Base-by-base conservation (phyloP, 2,888 invertebrate genomes). In the Apeira syringaria region DNA sequence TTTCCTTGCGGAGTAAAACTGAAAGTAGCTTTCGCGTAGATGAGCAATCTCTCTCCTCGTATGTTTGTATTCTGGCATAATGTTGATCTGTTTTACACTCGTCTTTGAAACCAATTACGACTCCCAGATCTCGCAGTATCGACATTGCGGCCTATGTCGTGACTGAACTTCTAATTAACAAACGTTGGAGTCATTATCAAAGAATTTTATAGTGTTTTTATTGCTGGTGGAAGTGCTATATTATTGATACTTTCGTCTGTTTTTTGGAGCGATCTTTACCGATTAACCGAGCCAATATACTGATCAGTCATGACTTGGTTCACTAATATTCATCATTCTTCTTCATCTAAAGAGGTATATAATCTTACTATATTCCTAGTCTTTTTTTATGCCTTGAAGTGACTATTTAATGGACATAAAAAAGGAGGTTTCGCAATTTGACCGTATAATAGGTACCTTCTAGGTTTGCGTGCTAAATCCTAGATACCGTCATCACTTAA, bases 101-200 rank as follows among this genome's bases (percentile, higher is more conserved):
- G 39, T 45, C 41, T 47, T 46, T 44, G 31, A 51, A 47, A 53
- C 51, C 56, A 56, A 56, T 56, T 56, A 56, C 51, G 47, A 47
- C 31, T 34, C 35, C 33, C 38, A 47, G 50, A 51, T 53, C 49
- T 45, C 45, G 5, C 20, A 4, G 47, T 50, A 50, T 45, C 43
- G 24, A 44, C 44, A 51, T 49, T 46, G 50, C 33, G 26, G 35
- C 18, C 49, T 43, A 36, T 40, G 47, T 56, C 56, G 56, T 56
- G 56, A 53, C 51, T 50, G 44, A 42, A 34, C 32, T 36, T 44
- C 51, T 53, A 56, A 56, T 56, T 53, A 56, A 49, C 55, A 36
- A 49, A 48, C 47, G 50, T 41, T 35, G 29, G 34, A 34, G 41
- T 18, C 36, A 40, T 42, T 49, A 47, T 42, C 36, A 45, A 42